Evolutionary conservation across 1,140 invertebrate genomes (phyloP), one percentile per base, ranked within the genome.

Genomic region (Chymomyza costata): DNA sequence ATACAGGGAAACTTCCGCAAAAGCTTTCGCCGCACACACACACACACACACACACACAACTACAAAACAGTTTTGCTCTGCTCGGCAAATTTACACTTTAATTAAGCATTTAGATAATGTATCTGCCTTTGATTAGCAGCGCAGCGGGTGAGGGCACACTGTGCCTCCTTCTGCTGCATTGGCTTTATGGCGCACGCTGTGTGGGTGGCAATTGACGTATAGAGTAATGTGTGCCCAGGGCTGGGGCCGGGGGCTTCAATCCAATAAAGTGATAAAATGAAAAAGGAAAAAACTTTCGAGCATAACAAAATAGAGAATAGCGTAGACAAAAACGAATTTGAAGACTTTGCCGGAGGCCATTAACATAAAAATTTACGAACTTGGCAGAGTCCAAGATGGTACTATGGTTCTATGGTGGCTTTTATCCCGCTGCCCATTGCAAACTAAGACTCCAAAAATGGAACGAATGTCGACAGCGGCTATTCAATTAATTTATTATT

Each of bases 401-500:
- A 39, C 31, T 11, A 39, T 39, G 34, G 58, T 32, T 28, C 2
- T 28, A 18, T 16, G n/a, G n/a, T n/a, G n/a, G n/a, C n/a, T 14
- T 28, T 37, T 15, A 11, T n/a, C n/a, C n/a, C 14, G 6, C 38
- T 13, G 21, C 5, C 49, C 19, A 51, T 28, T 39, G 13, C 30
- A 37, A 21, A 18, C 7, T 15, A 34, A 34, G 8, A 10, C 6
- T 13, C 62, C 58, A 46, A 57, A 80, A 78, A 67, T 78, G 71
- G 66, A 50, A 58, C 69, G 69, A 59, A n/a, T n/a, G n/a, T n/a
- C n/a, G n/a, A n/a, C n/a, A n/a, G 50, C 63, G 66, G 66, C 71
- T 38, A 78, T 78, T 78, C 73, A 78, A 78, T 78, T 78, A 78
- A 78, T 78, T 78, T 78, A 78, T 78, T 78, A 78, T 78, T 78